phyloP scores from a whole-genome alignment of 1,140 invertebrate genomes.

The Anastrepha ludens region DNA sequence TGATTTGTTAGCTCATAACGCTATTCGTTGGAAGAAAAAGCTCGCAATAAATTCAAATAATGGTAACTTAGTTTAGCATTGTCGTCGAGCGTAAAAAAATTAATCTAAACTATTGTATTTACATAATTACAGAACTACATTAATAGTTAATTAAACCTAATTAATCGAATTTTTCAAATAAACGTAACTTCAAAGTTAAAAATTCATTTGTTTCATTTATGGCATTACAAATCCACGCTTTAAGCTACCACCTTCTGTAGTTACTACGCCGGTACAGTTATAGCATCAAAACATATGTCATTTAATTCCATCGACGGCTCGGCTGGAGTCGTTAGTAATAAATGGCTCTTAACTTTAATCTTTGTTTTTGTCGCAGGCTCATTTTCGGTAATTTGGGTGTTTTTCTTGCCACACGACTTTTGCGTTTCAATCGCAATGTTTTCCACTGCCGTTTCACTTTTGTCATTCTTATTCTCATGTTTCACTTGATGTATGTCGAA shows the following conservation, averaged over 20 bases:
- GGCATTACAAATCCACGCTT: background rate
- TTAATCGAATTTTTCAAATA: constrained; percentile 37
- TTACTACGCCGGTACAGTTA: constrained; percentile 2
- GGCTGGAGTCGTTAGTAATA: constrained; percentile 1
- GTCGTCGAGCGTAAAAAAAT: background rate
- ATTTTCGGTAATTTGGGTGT: background rate
- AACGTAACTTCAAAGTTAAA: background rate
- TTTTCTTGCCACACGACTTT: background rate
- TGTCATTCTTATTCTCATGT: constrained; percentile 60
- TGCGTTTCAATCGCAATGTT: background rate
- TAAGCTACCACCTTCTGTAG: background rate
- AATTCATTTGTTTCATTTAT: background rate
- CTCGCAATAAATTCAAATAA: background rate
- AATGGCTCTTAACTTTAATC: constrained; percentile 39
- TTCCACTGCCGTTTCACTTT: background rate
- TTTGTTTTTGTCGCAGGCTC: background rate
- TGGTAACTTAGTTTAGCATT: background rate
- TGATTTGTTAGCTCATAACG: no score
- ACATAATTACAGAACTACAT: constrained; percentile 23
- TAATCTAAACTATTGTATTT: constrained; percentile 16
- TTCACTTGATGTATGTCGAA: constrained; percentile 69
- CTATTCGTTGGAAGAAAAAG: background rate
- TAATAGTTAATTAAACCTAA: background rate
- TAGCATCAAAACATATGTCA: constrained; percentile 12
- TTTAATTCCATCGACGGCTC: constrained; percentile 4